Evolutionary conservation across 53 echinoderm and acorn worm species (phyloP), one percentile per base, ranked within the genome.

Genomic region (Paracentrotus lividus): DNA sequence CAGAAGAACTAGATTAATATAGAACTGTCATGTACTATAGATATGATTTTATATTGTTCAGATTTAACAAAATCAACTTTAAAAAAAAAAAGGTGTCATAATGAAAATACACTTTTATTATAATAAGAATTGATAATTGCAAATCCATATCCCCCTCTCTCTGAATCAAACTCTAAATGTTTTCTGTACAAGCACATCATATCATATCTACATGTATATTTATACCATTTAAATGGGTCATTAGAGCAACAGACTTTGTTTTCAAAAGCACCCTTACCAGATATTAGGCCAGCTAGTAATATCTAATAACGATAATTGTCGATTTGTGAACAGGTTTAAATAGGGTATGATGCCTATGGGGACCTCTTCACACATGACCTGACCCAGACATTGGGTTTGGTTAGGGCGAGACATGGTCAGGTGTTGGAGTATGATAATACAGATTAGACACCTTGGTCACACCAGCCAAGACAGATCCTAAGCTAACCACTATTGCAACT

Each of bases 341-440:
- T n/a, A n/a, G 31, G 64, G 1, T 64, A 10, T n/a, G n/a, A 36
- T 38, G 72, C 72, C 36, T 64, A 40, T 2, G 16, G 36, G 72
- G 21, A 72, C 72, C 40, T 20, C 40, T 72, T 72, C 72, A 72
- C 21, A 72, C 72, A 72, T 36, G 40, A 72, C 40, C 36, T 72
- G 72, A 72, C 72, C 72, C 72, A 72, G 72, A 72, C 72, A 26
- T 72, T 2, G 38, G 72, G 36, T 67, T 67, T 34, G 67, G 13
- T 67, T 67, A 33, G 33, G 67, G 33, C 1, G 34, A 72, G 72
- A 40, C 40, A 72, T n/a, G 72, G 72, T 72, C 72, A 72, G 40
- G 72, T 72, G 72, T 21, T 3, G 40, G 40, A 40, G 40, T 40
- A 40, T 40, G 36, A 72, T 15, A 38, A 72, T 36, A 16, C 9